Evolutionary conservation across 2,797 vertebrate genomes (phyloP), one percentile per base, ranked within the genome.

Genomic region (Microctenopoma lineatum): DNA sequence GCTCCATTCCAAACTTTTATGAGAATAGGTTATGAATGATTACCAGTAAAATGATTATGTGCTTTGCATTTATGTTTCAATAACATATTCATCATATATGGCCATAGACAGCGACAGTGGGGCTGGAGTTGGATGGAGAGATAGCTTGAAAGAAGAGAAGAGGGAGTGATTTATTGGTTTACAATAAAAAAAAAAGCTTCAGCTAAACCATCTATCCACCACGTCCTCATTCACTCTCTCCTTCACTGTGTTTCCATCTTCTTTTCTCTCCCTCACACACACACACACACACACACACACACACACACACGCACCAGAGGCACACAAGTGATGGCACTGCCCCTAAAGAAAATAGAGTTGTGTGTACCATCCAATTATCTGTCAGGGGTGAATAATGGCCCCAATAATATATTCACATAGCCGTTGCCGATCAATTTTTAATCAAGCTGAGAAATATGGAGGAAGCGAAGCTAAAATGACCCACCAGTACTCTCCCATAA

Each of bases 391-490:
- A 99, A 97, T 97, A 96, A 99, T 98, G 94, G 96, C 95, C 95
- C 95, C 96, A 98, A 98, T 98, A 98, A 98, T 98, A 98, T 98
- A 99, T 98, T 99, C 97, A 98, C 96, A 98, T 96, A 96, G 97
- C 97, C 93, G 95, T 94, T 93, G 95, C 96, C 95, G 97, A 99
- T 99, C 98, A 99, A 99, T 99, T 98, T 98, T 99, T 98, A 98
- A 98, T 99, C 97, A 99, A 98, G 97, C 95, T 94, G 95, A 98
- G 96, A 98, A 99, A 97, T 98, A 98, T 98, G 96, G 97, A 97
- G 97, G 95, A 96, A 97, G 96, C 95, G 95, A 95, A 90, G 96
- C 96, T 97, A 96, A 98, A 98, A 98, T 97, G 96, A 97, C 96
- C 97, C 96, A 95, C 94, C 93, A 98, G 96, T 97, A 94, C 95